Conservation (phyloP, 2,888 invertebrate species). For the Stegophylla sp. region DNA sequence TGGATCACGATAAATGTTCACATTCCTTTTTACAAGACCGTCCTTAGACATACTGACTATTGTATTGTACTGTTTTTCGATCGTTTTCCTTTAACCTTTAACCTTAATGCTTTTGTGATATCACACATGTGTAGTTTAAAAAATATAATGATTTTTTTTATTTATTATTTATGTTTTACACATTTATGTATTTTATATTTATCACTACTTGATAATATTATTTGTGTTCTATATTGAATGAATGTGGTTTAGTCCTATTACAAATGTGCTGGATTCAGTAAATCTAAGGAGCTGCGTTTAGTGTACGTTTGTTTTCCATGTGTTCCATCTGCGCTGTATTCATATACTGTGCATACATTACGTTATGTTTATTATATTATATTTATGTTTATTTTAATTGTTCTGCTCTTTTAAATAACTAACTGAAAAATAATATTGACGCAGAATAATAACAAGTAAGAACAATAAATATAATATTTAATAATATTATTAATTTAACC, state of each 20-base stretch:
- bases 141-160: background rate
- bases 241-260: background rate
- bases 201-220: background rate
- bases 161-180: constrained; percentile 3
- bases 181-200: background rate
- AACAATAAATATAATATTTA: too few relatives aligned
- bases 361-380: too few relatives aligned
- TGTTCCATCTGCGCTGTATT: background rate
- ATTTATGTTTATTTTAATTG: background rate
- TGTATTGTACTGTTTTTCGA: background rate
- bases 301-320: background rate
- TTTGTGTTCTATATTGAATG: background rate
- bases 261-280: background rate
- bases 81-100: background rate
- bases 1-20: background rate
- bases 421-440: background rate
- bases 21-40: constrained; percentile 12
- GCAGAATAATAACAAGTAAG: constrained; percentile 14
- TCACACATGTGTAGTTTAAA: background rate
- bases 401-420: background rate
- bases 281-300: background rate
- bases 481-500: too few relatives aligned
- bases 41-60: too few relatives aligned
- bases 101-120: background rate
- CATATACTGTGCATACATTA: background rate